These are phyloP conservation scores for Catharus minimus DNA, from an alignment of 2,113 vertebrate species.

Conservation along the genomic window DNA sequence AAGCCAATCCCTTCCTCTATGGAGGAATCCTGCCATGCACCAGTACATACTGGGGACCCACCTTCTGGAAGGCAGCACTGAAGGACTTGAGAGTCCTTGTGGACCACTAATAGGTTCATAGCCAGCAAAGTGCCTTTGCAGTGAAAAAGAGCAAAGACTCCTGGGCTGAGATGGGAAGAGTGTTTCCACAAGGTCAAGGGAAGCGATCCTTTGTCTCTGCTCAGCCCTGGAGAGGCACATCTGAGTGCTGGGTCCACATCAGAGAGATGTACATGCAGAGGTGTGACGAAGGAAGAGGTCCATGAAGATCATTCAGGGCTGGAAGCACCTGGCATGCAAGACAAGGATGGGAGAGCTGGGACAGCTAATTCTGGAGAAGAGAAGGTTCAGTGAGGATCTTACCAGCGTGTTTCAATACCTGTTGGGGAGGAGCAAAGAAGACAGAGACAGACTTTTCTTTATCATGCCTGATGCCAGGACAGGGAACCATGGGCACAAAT, in stretches of 20 bases:
- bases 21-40: neutral
- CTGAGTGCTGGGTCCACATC: neutral
- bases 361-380: neutral
- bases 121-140: neutral
- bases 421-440: neutral
- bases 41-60: neutral
- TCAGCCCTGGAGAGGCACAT: neutral
- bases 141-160: neutral
- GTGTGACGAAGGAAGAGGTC: neutral
- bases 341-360: neutral
- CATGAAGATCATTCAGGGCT: neutral
- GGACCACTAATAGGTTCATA: neutral
- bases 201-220: neutral
- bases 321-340: neutral
- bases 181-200: neutral
- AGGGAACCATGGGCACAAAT: neutral
- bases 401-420: neutral
- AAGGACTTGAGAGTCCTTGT: neutral
- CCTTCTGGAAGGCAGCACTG: neutral
- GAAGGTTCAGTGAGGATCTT: neutral
- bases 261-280: neutral
- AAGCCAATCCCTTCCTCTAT: neutral
- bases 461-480: fast-evolving
- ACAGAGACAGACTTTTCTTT: neutral
- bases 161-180: neutral